phyloP scores from a whole-genome alignment of 2,113 vertebrate genomes.

The Ascaphus truei region DNA sequence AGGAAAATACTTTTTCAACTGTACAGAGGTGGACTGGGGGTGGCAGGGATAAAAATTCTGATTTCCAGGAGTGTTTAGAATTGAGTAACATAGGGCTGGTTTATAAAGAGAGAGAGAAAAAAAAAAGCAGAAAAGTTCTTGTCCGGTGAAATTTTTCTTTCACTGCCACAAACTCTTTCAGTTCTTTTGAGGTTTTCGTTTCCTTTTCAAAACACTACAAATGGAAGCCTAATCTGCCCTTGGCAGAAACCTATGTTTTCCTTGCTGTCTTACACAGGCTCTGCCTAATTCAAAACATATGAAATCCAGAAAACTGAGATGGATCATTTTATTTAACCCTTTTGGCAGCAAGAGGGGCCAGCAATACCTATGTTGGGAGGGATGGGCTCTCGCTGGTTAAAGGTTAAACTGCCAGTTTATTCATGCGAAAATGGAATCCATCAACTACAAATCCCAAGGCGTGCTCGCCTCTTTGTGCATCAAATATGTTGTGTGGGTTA shows the following conservation, averaged over 20 bases:
- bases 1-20: neutral
- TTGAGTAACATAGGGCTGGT: neutral
- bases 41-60: neutral
- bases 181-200: slow-evolving; percentile 34
- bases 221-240: slow-evolving; percentile 36
- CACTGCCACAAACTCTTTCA: slow-evolving; percentile 34
- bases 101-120: neutral
- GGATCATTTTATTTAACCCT: slow-evolving; percentile 28
- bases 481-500: no score
- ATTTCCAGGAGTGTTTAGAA: neutral
- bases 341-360: neutral
- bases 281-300: slow-evolving; percentile 33
- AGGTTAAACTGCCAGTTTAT: no score
- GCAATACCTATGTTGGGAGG: neutral
- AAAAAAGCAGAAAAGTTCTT: neutral
- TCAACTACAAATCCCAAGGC: no score
- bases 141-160: slow-evolving; percentile 7
- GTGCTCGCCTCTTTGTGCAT: no score
- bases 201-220: slow-evolving; percentile 38
- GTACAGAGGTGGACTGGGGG: neutral
- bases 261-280: neutral
- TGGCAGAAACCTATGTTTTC: slow-evolving; percentile 24
- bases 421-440: no score
- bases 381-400: no score
- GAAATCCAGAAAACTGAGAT: slow-evolving; percentile 31